phyloP scores from a whole-genome alignment of 1,140 invertebrate genomes.

The Zaprionus ghesquierei region DNA sequence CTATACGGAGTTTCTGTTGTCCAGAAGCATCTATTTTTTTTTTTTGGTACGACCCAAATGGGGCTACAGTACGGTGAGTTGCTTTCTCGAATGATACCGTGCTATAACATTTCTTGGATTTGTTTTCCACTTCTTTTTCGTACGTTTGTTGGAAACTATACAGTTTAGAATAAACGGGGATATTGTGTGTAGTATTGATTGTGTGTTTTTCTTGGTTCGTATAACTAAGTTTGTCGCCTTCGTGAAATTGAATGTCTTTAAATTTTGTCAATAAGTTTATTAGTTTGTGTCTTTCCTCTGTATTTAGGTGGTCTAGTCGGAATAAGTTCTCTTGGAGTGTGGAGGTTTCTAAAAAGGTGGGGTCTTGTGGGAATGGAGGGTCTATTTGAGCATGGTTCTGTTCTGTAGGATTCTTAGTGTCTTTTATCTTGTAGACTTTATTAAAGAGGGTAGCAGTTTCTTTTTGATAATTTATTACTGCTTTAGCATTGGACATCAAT shows the following conservation, averaged over 20 bases:
- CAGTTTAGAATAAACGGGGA: not conserved
- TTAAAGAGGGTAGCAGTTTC: not conserved
- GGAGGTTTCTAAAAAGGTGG: not conserved
- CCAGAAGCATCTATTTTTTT: slow-evolving; percentile 46
- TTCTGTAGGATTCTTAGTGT: not conserved
- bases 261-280: not conserved
- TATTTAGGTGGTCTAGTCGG: not conserved
- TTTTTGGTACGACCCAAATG: slow-evolving; percentile 21
- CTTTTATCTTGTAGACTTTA: not conserved
- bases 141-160: not conserved
- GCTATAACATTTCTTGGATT: not conserved
- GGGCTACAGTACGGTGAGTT: not conserved
- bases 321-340: not conserved
- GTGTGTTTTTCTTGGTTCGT: not conserved
- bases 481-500: slow-evolving; percentile 2
- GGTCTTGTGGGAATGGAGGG: not conserved
- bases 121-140: not conserved
- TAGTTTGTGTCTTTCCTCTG: not conserved
- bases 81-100: not conserved
- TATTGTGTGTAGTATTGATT: not conserved
- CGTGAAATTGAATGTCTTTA: not conserved
- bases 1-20: slow-evolving; percentile 57
- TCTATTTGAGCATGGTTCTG: not conserved
- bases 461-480: not conserved
- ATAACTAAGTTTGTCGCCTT: not conserved